These are phyloP conservation scores for Meriones psammophilus DNA, from an alignment of 2,797 vertebrate genomes.

Conservation along the genomic window DNA sequence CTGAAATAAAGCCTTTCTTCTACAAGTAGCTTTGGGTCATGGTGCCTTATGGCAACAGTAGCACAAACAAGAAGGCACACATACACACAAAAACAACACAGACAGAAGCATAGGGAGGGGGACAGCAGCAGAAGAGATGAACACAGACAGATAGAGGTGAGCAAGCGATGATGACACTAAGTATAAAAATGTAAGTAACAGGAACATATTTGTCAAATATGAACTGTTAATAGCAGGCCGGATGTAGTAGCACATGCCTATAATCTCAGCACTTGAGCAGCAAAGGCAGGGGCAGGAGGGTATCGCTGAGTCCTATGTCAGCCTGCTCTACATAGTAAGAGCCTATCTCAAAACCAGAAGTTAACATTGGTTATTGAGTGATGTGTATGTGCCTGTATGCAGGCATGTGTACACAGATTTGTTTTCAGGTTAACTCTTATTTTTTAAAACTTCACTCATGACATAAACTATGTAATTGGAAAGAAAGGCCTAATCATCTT, in stretches of 20 bases:
- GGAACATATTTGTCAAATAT: not conserved
- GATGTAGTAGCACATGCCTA: too few species aligned
- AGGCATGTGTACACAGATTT: not conserved
- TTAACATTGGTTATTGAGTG: not conserved
- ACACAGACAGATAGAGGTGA: not conserved
- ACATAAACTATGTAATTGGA: slow-evolving; percentile 3
- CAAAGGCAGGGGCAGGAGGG: not conserved
- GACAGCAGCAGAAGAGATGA: not conserved
- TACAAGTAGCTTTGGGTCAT: not conserved
- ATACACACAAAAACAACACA: not conserved
- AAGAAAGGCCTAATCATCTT: not conserved
- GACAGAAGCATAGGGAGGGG: not conserved
- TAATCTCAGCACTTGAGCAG: not conserved
- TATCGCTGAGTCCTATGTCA: not conserved
- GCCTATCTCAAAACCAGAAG: not conserved
- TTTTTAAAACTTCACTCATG: slow-evolving; percentile 9
- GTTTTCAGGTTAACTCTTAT: slow-evolving; percentile 39
- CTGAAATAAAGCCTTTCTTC: not conserved
- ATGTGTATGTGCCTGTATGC: not conserved
- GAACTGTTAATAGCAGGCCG: not conserved
- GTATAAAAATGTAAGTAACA: not conserved
- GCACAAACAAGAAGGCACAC: not conserved
- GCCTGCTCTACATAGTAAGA: not conserved
- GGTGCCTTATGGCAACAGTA: not conserved
- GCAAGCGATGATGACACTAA: not conserved